A percentile compares a stretch with the other conserved stretches of the same genome.
These are phyloP conservation scores for Protodeltote pygarga DNA, from an alignment of 2,888 invertebrate genomes.

Conservation along the genomic window DNA sequence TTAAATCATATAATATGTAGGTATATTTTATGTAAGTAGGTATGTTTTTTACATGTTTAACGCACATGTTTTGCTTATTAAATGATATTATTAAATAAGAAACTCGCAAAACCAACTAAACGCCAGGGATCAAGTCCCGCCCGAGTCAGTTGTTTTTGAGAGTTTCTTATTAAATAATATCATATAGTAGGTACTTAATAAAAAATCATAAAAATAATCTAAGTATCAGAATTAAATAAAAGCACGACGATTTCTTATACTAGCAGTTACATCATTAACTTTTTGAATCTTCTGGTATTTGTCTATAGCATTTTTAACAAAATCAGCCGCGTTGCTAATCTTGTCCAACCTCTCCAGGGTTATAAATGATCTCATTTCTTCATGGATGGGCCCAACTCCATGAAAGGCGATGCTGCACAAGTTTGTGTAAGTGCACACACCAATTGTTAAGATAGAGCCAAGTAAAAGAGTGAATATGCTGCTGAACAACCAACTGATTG, in stretches of 20 bases:
- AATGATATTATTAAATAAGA: no score
- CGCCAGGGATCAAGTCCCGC: no score
- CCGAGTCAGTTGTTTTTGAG: background rate
- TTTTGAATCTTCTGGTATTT: constrained; percentile 85
- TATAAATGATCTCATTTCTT: constrained; percentile 86
- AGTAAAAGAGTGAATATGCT: constrained; percentile 83
- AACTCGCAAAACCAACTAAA: no score
- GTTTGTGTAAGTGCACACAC: constrained; percentile 88
- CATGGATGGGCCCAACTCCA: constrained; percentile 87
- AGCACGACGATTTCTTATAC: constrained; percentile 62
- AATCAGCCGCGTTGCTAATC: constrained; percentile 86
- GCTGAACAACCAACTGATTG: constrained; percentile 72
- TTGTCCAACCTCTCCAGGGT: constrained; percentile 88
- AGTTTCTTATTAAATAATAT: constrained; percentile 23
- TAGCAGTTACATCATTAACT: constrained; percentile 52
- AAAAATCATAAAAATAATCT: background rate
- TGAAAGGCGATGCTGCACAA: constrained; percentile 88
- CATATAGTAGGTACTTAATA: constrained; percentile 17
- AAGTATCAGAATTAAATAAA: constrained; percentile 44
- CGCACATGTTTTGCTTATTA: no score
- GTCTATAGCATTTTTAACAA: constrained; percentile 88
- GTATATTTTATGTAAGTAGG: no score
- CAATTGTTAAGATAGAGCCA: constrained; percentile 75
- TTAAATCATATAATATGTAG: no score
- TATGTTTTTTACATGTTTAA: no score